Base-by-base conservation (phyloP, 2,888 invertebrate species). In the Unio delphinus region DNA sequence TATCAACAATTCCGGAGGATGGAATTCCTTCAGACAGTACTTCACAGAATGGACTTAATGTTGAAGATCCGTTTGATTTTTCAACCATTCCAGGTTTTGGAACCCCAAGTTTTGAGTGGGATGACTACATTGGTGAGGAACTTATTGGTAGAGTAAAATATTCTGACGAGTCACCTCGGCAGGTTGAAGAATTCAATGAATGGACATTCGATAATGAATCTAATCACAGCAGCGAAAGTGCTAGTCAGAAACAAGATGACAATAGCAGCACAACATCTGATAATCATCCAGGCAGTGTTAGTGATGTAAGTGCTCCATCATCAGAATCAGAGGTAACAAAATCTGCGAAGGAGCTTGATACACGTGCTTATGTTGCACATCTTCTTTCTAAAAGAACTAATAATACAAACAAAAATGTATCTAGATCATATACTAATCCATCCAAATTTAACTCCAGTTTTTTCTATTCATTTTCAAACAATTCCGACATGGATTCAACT, bases 71-170 rank as follows among this genome's bases (percentile, higher is more conserved):
- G 45, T 80, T 80, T 67, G 66, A 73, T 18, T 66, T 71, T 62
- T 69, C 70, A 65, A 74, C 75, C 56, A 66, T 68, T 15, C 45
- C 45, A 45, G 55, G 59, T 34, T 34, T 64, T 60, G 59, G 63
- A 55, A 76, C 75, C 54, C 82, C 83, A 70, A 81, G 74, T 71
- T 86, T 80, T 79, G 84, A 87, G 69, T 87, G 87, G 87, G 87
- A 87, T 75, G 87, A 87, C 70, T 83, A 83, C 65, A 82, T 81
- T 56, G 86, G 83, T 8, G 84, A 84, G 60, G 76, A 84, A 20
- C 75, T 86, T 58, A 78, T 86, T 8, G 85, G 86, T 8, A 69
- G 72, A 65, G 84, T 83, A 8, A 60, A 75, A 30, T 74, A 76
- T 61, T 76, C 78, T 55, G 80, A 79, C 55, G 74, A 76, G 11